Conservation (phyloP, 1,140 invertebrate genomes). For the Orius insidiosus region DNA sequence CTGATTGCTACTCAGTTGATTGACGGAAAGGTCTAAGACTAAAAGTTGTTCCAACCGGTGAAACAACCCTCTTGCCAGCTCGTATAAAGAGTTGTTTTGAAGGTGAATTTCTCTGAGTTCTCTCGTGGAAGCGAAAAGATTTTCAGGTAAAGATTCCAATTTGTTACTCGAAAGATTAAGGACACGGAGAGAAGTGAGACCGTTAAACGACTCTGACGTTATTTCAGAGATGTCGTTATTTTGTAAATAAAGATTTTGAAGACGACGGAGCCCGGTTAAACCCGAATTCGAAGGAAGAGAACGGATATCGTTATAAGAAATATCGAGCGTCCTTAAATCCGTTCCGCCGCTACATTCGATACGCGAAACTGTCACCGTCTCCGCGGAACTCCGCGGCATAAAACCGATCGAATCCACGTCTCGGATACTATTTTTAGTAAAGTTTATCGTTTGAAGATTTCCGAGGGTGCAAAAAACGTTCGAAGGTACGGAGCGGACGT, state of each 20-base stretch:
- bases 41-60: conserved; percentile 65
- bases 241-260: conserved; percentile 60
- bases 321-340: conserved; percentile 50
- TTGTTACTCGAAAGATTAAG: conserved; percentile 73
- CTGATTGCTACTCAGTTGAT: conserved; percentile 64
- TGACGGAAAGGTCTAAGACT: conserved; percentile 70
- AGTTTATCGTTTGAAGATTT: conserved; percentile 63
- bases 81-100: conserved; percentile 60
- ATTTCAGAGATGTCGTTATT: conserved; percentile 70
- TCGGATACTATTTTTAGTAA: conserved; percentile 61
- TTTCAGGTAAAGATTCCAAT: conserved; percentile 54
- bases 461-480: conserved; percentile 56
- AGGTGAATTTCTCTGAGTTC: conserved; percentile 68
- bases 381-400: conserved; percentile 27
- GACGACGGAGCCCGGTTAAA: conserved; percentile 45
- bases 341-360: conserved; percentile 29
- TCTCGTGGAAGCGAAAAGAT: conserved; percentile 53
- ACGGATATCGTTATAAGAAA: conserved; percentile 60
- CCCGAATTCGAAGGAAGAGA: conserved; percentile 50
- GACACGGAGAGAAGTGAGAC: conserved; percentile 51
- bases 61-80: conserved; percentile 63
- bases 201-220: conserved; percentile 53
- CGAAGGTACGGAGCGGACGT: conserved; percentile 54
- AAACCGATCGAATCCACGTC: conserved; percentile 56
- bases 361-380: conserved; percentile 21